Base-by-base conservation (phyloP, 2,797 vertebrate genomes). In the Emys orbicularis region DNA sequence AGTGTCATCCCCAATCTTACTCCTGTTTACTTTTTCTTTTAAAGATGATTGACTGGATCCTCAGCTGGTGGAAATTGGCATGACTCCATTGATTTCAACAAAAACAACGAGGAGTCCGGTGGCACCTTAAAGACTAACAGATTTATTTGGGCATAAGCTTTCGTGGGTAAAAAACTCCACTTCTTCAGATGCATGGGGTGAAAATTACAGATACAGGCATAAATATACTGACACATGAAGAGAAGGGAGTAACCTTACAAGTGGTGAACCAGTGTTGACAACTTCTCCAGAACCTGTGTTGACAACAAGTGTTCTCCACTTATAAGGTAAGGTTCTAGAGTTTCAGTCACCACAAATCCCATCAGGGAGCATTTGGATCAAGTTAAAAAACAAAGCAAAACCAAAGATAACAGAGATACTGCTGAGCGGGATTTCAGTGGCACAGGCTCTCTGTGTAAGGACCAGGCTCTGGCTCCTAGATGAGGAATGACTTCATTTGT, bases 281-380 rank as follows among this genome's bases (percentile, higher is more conserved):
- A 50, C 50, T 50, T 50, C 50, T 50, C 50, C 50, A 50, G 50
- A 15, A 50, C 50, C 50, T 16, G 50, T 50, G 50, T 50, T 50
- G 50, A 50, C 50, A 50, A 16, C 50, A 50, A 50, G 50, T 50
- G 50, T 16, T 50, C 50, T 50, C 50, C 15, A 50, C 50, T 50
- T 50, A 50, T 50, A 50, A 50, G 50, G 50, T 50, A 50, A 16
- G 15, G 50, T 9, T 72, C 52, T 65, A 61, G 54, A 89, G 81
- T 83, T 87, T 74, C 92, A 93, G 53, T 47, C 50, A 37, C 72
- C 83, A 61, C 91, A 93, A 81, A 76, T 87, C 47, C 54, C 59
- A 19, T 44, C 82, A 84, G 68, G 82, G 86, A 47, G 54, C 4
- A 68, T 1, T 15, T 57, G 74, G 52, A 83, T 87, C n/a, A 59